Base-by-base conservation (phyloP, 1,140 invertebrate genomes). In the Eumeta japonica region DNA sequence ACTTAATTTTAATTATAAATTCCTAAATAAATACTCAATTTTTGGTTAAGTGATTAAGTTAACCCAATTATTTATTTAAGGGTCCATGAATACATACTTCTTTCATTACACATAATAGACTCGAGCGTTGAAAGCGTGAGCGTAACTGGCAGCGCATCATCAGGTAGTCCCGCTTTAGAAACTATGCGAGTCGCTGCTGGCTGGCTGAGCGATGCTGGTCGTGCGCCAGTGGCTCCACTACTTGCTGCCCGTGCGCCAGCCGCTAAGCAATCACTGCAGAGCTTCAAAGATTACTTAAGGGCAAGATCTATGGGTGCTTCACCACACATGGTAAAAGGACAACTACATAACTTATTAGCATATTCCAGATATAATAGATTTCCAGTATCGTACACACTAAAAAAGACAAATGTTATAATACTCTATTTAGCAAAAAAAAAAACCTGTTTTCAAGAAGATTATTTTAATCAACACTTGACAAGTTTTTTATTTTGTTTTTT, bases 181-280 rank as follows among this genome's bases (percentile, higher is more conserved):
- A 85, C 90, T 44, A 76, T 97, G 37, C 81, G 84, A 7, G 83
- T 83, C 34, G 89, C 96, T 30, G 84, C 91, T 1, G 80, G 82
- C 16, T 97, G 94, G 94, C 77, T 93, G 7, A 83, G 84, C 43
- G 87, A 92, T 57, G 86, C 86, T 31, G 82, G 87, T 16, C 79
- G 85, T 12, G 81, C 86, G 37, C 88, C 90, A 46, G 91, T 89
- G 48, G 83, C 85, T 16, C 84, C 89, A 49, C 83, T 92, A 15
- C 92, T 95, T 61, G 85, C 82, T 17, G 83, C 90, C 2, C 76
- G 93, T 13, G 88, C 88, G 1, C 80, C 80, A 12, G 84, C 90
- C 33, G 81, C 96, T 2, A 75, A 85, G 13, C 81, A 83, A 42
- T 90, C 90, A 3, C 68, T 95, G 20, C 83, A 85, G 45, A 77